Base-by-base conservation (phyloP, 2,113 vertebrate genomes). In the Callithrix jacchus region DNA sequence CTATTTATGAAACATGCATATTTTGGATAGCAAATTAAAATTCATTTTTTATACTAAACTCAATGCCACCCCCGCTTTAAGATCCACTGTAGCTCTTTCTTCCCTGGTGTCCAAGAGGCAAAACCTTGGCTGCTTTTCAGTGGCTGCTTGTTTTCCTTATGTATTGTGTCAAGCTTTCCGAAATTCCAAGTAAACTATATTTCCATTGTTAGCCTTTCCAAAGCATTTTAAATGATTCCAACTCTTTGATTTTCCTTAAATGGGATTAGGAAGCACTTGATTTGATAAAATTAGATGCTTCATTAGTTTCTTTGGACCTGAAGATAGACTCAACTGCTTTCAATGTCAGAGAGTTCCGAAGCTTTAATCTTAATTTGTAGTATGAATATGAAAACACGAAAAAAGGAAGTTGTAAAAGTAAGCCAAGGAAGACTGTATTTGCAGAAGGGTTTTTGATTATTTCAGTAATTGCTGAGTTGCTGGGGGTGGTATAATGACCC, bases 261-360 rank as follows among this genome's bases (percentile, higher is more conserved):
- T 64, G 64, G 58, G 54, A 93, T 94, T 87, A 96, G 20, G 18
- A 40, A 81, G 37, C 23, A 61, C 64, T 87, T 93, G 58, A 92
- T 88, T 88, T 77, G 52, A 97, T 89, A 88, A 89, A 86, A 68
- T 40, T 86, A 70, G 89, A 77, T 85, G 37, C 37, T 94, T 89
- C 40, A 66, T 81, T 90, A 11, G 47, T 93, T 76, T 71, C 83
- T 35, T 74, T 79, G 42, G 47, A 88, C 82, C 81, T 68, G 87
- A 96, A 94, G 76, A 58, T 32, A 73, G 54, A 13, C 11, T 21
- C 2, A 12, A 61, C 13, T 84, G 27, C 71, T 94, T 95, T 92
- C 87, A 54, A 85, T n/a, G 32, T 27, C 66, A 87, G 42, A 58
- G 74, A 68, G 64, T 83, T 92, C 70, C 66, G 52, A 89, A 94